These are phyloP conservation scores for Lepidothrix coronata DNA, from an alignment of 2,113 vertebrate species.

Conservation along the genomic window DNA sequence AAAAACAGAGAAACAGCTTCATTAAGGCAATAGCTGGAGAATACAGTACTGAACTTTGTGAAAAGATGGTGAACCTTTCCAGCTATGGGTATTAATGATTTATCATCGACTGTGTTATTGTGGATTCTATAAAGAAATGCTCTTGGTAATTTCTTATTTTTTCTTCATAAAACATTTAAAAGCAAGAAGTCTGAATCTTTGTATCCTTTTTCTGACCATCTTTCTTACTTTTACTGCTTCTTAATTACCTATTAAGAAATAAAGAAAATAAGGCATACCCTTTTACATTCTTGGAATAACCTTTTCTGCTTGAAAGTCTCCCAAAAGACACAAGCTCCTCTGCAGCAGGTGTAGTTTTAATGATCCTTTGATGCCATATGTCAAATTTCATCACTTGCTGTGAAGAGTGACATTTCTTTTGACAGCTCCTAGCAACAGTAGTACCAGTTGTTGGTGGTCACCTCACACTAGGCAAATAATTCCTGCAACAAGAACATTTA, in stretches of 20 bases:
- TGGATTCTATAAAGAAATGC: background rate
- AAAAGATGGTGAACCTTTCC: background rate
- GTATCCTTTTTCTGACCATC: background rate
- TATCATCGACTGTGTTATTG: background rate
- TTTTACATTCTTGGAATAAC: slow-evolving; percentile 74
- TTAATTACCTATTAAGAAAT: slow-evolving; percentile 60
- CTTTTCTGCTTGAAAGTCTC: slow-evolving; percentile 79
- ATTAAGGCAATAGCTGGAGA: background rate
- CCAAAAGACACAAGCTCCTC: slow-evolving; percentile 79
- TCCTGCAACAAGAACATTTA: slow-evolving; percentile 42
- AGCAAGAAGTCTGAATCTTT: background rate
- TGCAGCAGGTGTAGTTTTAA: slow-evolving; percentile 91
- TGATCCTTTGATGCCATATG: slow-evolving; percentile 96
- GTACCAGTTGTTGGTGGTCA: slow-evolving; percentile 58
- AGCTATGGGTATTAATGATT: background rate
- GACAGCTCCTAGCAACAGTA: slow-evolving; percentile 81
- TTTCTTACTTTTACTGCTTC: background rate
- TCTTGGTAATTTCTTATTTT: background rate
- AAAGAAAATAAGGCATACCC: slow-evolving; percentile 67
- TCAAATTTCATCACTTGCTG: slow-evolving; percentile 96
- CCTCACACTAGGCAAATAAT: slow-evolving; percentile 52
- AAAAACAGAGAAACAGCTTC: background rate
- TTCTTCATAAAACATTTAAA: background rate
- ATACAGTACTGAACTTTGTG: background rate
- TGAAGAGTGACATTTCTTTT: slow-evolving; percentile 92